Evolutionary conservation across 2,113 vertebrate species (phyloP).

Genomic region (Passer domesticus): DNA sequence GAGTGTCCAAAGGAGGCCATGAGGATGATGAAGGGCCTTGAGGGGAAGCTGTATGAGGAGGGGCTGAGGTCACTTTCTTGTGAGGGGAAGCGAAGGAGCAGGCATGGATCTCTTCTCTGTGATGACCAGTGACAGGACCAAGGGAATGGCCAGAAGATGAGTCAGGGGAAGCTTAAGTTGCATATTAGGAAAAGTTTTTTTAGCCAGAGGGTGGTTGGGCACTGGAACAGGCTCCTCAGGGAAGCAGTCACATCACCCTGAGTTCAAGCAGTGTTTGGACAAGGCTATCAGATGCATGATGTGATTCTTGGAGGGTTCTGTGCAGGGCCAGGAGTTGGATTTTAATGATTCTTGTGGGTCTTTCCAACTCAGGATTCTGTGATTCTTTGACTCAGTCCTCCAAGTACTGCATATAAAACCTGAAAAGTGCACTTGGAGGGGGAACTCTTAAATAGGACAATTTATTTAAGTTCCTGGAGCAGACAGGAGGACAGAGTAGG

Average conservation of each 20-base stretch:
- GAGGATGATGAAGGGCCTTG: rapidly evolving
- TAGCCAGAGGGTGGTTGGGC: background rate
- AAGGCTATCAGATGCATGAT: background rate
- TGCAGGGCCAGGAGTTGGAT: background rate
- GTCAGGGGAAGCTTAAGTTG: background rate
- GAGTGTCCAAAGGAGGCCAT: rapidly evolving
- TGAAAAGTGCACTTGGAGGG: background rate
- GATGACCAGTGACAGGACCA: background rate
- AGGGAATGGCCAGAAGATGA: background rate
- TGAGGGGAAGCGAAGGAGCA: background rate
- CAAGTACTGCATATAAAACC: background rate
- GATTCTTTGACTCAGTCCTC: background rate
- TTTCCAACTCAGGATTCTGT: background rate
- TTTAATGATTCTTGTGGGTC: background rate
- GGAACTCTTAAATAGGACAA: background rate
- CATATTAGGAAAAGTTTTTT: background rate
- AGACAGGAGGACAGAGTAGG: background rate
- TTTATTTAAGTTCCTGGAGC: background rate
- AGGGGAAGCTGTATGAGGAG: background rate
- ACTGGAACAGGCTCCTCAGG: background rate
- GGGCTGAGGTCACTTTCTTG: rapidly evolving
- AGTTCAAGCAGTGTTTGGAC: background rate
- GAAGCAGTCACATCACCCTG: too few relatives aligned
- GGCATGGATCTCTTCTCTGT: background rate
- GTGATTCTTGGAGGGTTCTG: background rate